phyloP scores from a whole-genome alignment of 2,113 vertebrate species.

The Ophiodon elongatus region DNA sequence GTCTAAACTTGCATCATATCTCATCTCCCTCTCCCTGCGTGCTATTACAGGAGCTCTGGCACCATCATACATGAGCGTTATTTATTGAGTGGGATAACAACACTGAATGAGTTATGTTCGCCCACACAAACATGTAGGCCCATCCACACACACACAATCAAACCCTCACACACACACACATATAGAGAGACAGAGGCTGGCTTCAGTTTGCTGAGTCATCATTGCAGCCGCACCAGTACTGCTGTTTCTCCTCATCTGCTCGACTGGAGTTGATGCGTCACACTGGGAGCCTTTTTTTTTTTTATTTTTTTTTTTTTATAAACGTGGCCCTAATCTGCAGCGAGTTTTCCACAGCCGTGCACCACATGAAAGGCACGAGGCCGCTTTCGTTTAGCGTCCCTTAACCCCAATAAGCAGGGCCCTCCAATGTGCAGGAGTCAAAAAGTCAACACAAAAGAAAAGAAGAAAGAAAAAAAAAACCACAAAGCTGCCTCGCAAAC shows the following conservation, averaged over 20 bases:
- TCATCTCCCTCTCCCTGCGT: neutral
- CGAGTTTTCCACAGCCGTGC: conserved; percentile 67
- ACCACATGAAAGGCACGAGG: conserved; percentile 73
- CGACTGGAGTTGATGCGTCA: conserved; percentile 64
- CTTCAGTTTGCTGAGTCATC: conserved; percentile 79
- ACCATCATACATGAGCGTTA: conserved; percentile 3
- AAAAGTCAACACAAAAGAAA: conserved; percentile 48
- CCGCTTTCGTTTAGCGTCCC: conserved; percentile 58
- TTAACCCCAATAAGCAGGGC: conserved; percentile 50
- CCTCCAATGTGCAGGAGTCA: conserved; percentile 36
- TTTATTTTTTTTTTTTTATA: conserved; percentile 32
- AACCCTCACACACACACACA: conserved; percentile 9
- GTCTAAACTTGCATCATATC: conserved; percentile 25
- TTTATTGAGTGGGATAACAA: conserved; percentile 44
- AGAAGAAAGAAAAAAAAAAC: neutral
- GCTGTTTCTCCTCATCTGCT: conserved; percentile 65
- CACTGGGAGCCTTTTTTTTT: conserved; percentile 40
- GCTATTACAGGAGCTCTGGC: neutral
- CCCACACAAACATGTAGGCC: conserved; percentile 57
- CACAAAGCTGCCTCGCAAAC: neutral
- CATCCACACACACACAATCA: conserved; percentile 25
- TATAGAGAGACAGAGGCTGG: conserved; percentile 49
- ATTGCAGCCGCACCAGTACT: conserved; percentile 55
- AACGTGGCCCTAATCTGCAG: conserved; percentile 66
- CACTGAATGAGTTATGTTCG: conserved; percentile 53